Percentiles rank a stretch among this genome's conserved stretches.
Evolutionary conservation across 2,113 vertebrate species (phyloP).

Genomic region (Dipodomys ordii): DNA sequence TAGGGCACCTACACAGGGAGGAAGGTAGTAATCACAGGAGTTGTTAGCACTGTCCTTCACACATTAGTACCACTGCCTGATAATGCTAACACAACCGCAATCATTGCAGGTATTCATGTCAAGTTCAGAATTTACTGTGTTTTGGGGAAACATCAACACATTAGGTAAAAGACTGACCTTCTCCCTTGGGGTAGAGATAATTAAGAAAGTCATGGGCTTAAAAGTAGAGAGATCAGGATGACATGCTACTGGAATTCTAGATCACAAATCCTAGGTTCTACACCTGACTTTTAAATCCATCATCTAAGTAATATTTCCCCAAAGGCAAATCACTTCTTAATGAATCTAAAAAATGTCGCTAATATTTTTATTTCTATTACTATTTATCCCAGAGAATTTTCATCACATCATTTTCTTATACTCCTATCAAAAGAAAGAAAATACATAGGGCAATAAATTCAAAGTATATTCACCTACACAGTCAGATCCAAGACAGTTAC

Average conservation of each 20-base stretch:
- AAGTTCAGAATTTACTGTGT: background rate
- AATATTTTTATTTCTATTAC: background rate
- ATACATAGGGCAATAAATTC: background rate
- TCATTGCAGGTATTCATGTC: background rate
- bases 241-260: background rate
- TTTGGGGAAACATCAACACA: background rate
- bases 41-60: background rate
- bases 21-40: background rate
- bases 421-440: background rate
- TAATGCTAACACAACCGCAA: background rate
- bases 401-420: background rate
- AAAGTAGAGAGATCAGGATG: background rate
- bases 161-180: background rate
- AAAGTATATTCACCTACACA: background rate
- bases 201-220: background rate
- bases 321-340: constrained; percentile 23
- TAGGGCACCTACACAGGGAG: background rate
- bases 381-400: background rate
- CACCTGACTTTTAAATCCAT: background rate
- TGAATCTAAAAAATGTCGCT: background rate
- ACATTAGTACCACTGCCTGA: background rate
- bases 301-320: background rate
- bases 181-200: background rate
- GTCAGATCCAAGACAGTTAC: background rate
- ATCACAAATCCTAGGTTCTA: background rate